phyloP scores from a whole-genome alignment of 2,888 invertebrate genomes.

The Tiliacea citrago region DNA sequence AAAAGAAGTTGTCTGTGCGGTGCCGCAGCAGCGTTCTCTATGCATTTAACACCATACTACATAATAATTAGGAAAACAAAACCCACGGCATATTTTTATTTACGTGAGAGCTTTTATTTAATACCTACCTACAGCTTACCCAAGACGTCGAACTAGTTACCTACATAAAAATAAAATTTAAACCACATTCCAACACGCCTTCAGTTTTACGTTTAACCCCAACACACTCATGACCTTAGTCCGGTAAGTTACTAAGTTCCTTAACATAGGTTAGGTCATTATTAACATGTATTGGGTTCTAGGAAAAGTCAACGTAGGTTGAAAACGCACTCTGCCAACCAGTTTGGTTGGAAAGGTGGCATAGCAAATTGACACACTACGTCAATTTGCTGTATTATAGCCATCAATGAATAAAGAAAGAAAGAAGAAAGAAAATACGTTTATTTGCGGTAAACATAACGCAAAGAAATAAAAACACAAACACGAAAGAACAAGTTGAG shows the following conservation, averaged over 20 bases:
- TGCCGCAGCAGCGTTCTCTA: background rate
- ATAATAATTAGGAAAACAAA: constrained; percentile 1
- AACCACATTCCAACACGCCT: constrained; percentile 21
- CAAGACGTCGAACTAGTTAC: constrained; percentile 8
- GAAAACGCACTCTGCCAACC: too few relatives aligned
- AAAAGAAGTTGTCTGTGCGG: too few relatives aligned
- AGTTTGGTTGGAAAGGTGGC: too few relatives aligned
- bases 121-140: constrained; percentile 2
- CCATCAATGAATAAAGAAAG: too few relatives aligned
- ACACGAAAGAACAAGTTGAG: too few relatives aligned
- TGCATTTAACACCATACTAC: background rate
- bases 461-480: too few relatives aligned
- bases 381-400: too few relatives aligned
- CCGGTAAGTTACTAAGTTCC: background rate
- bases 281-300: background rate
- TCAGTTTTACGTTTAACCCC: background rate
- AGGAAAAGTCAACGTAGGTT: background rate
- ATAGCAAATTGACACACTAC: too few relatives aligned
- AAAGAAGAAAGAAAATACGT: too few relatives aligned
- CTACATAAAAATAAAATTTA: constrained; percentile 11
- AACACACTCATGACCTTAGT: constrained; percentile 13
- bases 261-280: background rate
- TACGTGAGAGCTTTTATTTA: background rate
- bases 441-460: too few relatives aligned
- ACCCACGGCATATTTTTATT: background rate